These are phyloP conservation scores for Cosmia trapezina DNA, from an alignment of 2,888 invertebrate genomes.

Conservation along the genomic window DNA sequence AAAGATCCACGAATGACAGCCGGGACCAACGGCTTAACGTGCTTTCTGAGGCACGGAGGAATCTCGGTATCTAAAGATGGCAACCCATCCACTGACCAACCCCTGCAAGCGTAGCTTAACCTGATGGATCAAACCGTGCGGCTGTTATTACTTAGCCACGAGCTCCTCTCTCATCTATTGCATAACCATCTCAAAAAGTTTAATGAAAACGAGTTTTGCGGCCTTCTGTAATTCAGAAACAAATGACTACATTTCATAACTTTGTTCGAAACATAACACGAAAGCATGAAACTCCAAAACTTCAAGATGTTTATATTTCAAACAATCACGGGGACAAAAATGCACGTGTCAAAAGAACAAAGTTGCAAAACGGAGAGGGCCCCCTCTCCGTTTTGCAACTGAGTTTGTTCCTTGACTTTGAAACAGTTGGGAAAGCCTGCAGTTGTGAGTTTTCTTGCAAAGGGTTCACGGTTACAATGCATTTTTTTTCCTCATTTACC, in stretches of 20 bases:
- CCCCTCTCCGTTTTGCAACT: conserved; percentile 16
- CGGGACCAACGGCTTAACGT: too few relatives aligned
- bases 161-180: not conserved
- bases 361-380: conserved; percentile 7
- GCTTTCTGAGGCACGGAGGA: too few relatives aligned
- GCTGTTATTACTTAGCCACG: too few relatives aligned
- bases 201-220: not conserved
- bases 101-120: too few relatives aligned
- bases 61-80: too few relatives aligned
- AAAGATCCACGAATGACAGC: too few relatives aligned
- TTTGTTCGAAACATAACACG: not conserved
- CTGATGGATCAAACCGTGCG: too few relatives aligned
- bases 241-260: not conserved
- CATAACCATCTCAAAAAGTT: not conserved
- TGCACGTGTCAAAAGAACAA: conserved; percentile 19
- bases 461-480: conserved; percentile 11
- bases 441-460: conserved; percentile 36
- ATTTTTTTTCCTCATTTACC: conserved; percentile 3
- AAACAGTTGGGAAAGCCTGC: conserved; percentile 26
- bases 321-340: not conserved
- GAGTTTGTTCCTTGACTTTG: conserved; percentile 8
- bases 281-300: not conserved
- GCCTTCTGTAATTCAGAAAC: not conserved
- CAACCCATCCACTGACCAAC: too few relatives aligned
- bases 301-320: not conserved